Evolutionary conservation across 2,888 invertebrate species (phyloP).

Genomic region (Heliothis peltigera): DNA sequence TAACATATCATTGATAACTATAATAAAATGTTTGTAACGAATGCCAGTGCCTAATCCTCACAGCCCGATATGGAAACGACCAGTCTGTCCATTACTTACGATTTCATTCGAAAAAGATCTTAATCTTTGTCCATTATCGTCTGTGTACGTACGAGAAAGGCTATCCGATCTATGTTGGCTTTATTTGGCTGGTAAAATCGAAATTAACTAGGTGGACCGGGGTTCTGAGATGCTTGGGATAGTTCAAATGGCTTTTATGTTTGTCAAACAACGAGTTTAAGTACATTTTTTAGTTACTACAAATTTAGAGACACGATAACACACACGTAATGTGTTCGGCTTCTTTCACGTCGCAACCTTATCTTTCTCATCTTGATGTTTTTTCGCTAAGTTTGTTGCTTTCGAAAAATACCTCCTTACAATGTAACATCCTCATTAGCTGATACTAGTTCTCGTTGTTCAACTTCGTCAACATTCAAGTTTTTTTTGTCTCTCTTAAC

Average conservation of each 20-base stretch:
- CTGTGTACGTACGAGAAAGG: constrained; percentile 79
- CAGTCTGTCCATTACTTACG: constrained; percentile 78
- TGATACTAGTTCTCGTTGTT: constrained; percentile 21
- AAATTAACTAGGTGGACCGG: constrained; percentile 65
- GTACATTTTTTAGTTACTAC: constrained; percentile 15
- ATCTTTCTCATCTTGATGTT: background rate
- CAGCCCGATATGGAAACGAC: constrained; percentile 72
- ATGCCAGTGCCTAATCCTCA: constrained; percentile 66
- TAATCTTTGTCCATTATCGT: constrained; percentile 85
- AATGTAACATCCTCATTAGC: constrained; percentile 13
- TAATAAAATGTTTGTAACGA: constrained; percentile 53
- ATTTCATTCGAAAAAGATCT: constrained; percentile 85
- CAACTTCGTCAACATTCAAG: constrained; percentile 31
- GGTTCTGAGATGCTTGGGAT: constrained; percentile 56
- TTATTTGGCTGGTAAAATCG: constrained; percentile 81
- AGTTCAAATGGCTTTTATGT: constrained; percentile 44
- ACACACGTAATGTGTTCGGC: constrained; percentile 12
- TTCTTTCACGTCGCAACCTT: constrained; percentile 8
- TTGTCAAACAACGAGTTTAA: constrained; percentile 26
- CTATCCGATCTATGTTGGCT: constrained; percentile 80
- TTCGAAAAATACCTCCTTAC: constrained; percentile 12
- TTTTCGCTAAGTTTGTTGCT: constrained; percentile 1
- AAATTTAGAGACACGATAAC: constrained; percentile 12
- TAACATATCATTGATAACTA: constrained; percentile 40
- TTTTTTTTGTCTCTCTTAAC: constrained; percentile 40